phyloP scores from a whole-genome alignment of 2,888 invertebrate genomes.

The Meteorus cinctellus region DNA sequence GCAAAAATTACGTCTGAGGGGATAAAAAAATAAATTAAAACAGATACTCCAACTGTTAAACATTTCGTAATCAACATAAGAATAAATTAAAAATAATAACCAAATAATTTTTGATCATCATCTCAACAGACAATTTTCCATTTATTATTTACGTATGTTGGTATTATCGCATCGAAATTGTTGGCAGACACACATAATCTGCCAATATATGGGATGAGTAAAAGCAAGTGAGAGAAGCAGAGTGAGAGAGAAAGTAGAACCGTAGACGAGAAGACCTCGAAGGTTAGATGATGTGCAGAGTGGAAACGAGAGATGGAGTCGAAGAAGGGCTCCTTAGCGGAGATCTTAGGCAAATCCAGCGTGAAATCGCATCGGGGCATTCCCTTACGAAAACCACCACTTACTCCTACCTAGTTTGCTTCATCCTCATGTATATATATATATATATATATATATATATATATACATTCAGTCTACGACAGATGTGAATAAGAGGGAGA shows the following conservation, averaged over 20 bases:
- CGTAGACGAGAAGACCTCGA: conserved; percentile 28
- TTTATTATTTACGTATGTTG: no score
- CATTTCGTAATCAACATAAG: not conserved
- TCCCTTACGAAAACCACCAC: conserved; percentile 71
- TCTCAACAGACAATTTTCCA: not conserved
- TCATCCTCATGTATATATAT: no score
- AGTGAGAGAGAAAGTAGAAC: conserved; percentile 8
- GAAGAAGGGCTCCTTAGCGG: conserved; percentile 73
- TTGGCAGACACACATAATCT: not conserved
- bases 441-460: not conserved
- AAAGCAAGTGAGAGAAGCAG: conserved; percentile 2
- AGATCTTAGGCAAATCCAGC: conserved; percentile 81
- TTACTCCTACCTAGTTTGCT: conserved; percentile 64
- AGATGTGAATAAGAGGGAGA: conserved; percentile 15
- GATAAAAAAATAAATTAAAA: not conserved
- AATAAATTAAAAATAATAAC: not conserved
- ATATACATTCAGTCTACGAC: not conserved
- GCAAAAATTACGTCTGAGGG: not conserved
- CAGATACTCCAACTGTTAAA: no score
- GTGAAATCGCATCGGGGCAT: conserved; percentile 80
- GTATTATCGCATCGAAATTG: not conserved
- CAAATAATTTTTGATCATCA: no score
- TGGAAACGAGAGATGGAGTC: conserved; percentile 49
- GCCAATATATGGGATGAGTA: conserved; percentile 1
- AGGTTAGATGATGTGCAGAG: conserved; percentile 45